Evolutionary conservation across 2,113 vertebrate genomes (phyloP).

Genomic region (Kryptolebias marmoratus): DNA sequence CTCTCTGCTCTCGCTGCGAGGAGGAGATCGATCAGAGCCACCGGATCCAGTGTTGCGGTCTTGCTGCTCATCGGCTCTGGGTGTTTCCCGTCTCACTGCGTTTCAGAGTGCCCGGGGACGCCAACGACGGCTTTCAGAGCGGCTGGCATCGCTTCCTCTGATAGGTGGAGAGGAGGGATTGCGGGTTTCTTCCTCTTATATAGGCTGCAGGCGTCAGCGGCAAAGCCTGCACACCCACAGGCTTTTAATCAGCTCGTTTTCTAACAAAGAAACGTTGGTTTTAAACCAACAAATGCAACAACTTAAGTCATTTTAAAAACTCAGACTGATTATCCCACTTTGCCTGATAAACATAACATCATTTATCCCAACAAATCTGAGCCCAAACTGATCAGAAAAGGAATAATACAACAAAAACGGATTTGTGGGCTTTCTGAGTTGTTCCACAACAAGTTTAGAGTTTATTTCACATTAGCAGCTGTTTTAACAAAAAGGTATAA

Average conservation of each 20-base stretch:
- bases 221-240: background rate
- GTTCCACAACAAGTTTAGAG: too few relatives aligned
- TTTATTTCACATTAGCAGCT: too few relatives aligned
- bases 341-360: too few relatives aligned
- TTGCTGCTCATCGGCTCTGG: slow-evolving; percentile 48
- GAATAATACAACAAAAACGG: too few relatives aligned
- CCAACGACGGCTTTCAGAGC: slow-evolving; percentile 46
- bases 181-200: background rate
- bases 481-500: too few relatives aligned
- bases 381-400: too few relatives aligned
- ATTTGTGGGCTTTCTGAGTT: too few relatives aligned
- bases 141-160: slow-evolving; percentile 50
- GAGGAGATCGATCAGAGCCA: slow-evolving; percentile 53
- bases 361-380: too few relatives aligned
- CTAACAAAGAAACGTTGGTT: too few relatives aligned
- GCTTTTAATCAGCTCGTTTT: background rate
- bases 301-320: too few relatives aligned
- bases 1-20: slow-evolving; percentile 30
- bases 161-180: slow-evolving; percentile 46
- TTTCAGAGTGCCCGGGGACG: slow-evolving; percentile 35
- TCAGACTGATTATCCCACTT: too few relatives aligned
- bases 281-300: too few relatives aligned
- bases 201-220: background rate
- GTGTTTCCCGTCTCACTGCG: slow-evolving; percentile 58
- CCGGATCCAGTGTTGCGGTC: slow-evolving; percentile 46